Base-by-base conservation (phyloP, 2,888 invertebrate species). In the Ptychoptera albimana region DNA sequence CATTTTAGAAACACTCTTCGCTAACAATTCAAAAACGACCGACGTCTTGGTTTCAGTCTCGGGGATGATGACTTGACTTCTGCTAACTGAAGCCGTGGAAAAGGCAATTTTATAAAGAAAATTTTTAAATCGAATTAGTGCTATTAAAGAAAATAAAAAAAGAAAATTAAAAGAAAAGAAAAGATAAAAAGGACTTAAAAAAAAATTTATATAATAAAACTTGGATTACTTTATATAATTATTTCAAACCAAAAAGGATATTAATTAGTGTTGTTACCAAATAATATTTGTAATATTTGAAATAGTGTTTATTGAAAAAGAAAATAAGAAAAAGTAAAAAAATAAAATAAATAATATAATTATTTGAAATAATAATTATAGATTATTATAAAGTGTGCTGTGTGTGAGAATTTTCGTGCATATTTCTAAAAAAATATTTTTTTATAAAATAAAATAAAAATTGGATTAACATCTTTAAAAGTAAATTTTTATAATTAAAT, bases 11-110 rank as follows among this genome's bases (percentile, higher is more conserved):
- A 70, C 79, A 82, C 80, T 81, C 80, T 80, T 81, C 82, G 81
- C 81, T 81, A 78, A 78, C 81, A 78, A 82, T 81, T 82, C 80
- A 82, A 81, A 82, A 82, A 82, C 85, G 84, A 85, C 82, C 84
- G 84, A 85, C 85, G 84, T 84, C 84, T 85, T 82, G 82, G 63
- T 64, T 64, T 64, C 63, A 64, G 65, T 65, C 63, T 65, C 65
- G 66, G 65, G 65, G 65, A 66, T 64, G 61, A 63, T 63, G 64
- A 64, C 64, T 64, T 63, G 59, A 40, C 30, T 43, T 46, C 42
- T 46, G 37, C 42, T 43, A 12, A 39, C 13, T 39, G 69, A 70
- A 69, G 68, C 69, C 69, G 70, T 69, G 69, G 63, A 69, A 68
- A 67, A 64, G 68, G 66, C 60, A 61, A 57, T 55, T 57, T 59